A percentile compares a stretch with the other conserved stretches of the same genome.
phyloP scores from a whole-genome alignment of 2,888 invertebrate species.

The Erebia aethiops region DNA sequence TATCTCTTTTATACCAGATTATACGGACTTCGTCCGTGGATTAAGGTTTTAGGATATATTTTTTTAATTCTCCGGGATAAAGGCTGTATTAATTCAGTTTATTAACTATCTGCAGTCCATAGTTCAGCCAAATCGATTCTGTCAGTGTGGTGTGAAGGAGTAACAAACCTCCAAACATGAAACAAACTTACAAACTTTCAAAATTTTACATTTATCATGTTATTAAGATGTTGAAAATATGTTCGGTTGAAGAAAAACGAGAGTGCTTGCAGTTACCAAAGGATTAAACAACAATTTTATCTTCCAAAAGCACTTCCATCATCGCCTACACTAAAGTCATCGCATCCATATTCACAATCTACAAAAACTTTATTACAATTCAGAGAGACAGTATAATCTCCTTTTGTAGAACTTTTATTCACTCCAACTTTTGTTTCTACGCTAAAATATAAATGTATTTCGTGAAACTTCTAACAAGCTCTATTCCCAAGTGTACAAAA shows the following conservation, averaged over 20 bases:
- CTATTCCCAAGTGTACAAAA: neutral
- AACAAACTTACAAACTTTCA: no score
- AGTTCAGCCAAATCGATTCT: no score
- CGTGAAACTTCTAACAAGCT: conserved; percentile 33
- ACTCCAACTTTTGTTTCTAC: conserved; percentile 38
- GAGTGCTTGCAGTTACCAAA: neutral
- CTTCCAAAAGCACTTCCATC: conserved; percentile 17
- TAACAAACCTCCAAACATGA: no score
- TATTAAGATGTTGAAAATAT: no score
- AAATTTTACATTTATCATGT: no score
- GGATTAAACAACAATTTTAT: neutral
- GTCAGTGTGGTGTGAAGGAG: no score
- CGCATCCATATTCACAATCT: conserved; percentile 28
- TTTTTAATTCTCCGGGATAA: no score
- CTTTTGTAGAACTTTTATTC: conserved; percentile 39
- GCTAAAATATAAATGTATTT: conserved; percentile 37
- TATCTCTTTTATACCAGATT: no score
- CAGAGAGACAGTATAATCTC: conserved; percentile 33
- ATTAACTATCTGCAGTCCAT: no score
- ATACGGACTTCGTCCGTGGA: no score
- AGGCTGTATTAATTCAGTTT: no score
- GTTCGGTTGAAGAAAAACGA: neutral
- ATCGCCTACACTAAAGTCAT: conserved; percentile 22
- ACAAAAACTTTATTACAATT: conserved; percentile 33
- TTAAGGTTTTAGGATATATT: no score